A percentile compares a stretch with the other conserved stretches of the same genome.
Conservation (phyloP, 2,797 vertebrate genomes). For the Acrossocheilus wenchowensis region DNA sequence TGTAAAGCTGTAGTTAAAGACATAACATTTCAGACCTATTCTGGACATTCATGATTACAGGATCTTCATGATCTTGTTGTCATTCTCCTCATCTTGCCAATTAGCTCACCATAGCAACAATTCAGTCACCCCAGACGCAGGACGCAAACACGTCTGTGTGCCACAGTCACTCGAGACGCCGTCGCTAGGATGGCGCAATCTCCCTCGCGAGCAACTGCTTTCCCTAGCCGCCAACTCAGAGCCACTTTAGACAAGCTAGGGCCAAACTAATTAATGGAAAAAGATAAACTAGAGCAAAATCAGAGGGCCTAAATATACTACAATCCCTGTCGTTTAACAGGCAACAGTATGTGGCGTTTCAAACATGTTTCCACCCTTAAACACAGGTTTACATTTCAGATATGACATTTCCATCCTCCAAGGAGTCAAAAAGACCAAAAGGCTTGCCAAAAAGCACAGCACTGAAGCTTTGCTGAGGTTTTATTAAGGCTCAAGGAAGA, state of each 20-base stretch:
- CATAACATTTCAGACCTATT: slow-evolving; percentile 1
- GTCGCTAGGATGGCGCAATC: slow-evolving; percentile 64
- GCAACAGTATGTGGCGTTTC: not conserved
- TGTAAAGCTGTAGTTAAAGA: not conserved
- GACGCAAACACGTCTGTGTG: slow-evolving; percentile 30
- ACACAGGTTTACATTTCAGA: slow-evolving; percentile 17
- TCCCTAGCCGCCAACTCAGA: slow-evolving; percentile 51
- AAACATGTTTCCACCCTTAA: not conserved
- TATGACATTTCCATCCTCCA: not conserved
- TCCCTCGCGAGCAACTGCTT: slow-evolving; percentile 36
- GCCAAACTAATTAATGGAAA: slow-evolving; percentile 16
- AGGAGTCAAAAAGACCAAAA: not conserved
- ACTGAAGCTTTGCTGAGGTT: not conserved
- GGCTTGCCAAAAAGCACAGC: slow-evolving; percentile 12
- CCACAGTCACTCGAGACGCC: slow-evolving; percentile 35
- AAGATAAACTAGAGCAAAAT: slow-evolving; percentile 26
- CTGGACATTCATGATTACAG: not conserved
- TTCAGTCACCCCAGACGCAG: slow-evolving; percentile 11
- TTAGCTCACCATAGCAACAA: slow-evolving; percentile 50
- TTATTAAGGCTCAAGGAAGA: slow-evolving; percentile 28
- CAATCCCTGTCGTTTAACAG: not conserved
- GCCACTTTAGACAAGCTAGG: slow-evolving; percentile 11
- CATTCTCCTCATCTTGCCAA: slow-evolving; percentile 16
- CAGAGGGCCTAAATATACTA: not conserved
- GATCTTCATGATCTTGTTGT: slow-evolving; percentile 30